Evolutionary conservation across 2,888 invertebrate species (phyloP), one percentile per base, ranked within the genome.

Genomic region (Perizoma flavofasciatum): DNA sequence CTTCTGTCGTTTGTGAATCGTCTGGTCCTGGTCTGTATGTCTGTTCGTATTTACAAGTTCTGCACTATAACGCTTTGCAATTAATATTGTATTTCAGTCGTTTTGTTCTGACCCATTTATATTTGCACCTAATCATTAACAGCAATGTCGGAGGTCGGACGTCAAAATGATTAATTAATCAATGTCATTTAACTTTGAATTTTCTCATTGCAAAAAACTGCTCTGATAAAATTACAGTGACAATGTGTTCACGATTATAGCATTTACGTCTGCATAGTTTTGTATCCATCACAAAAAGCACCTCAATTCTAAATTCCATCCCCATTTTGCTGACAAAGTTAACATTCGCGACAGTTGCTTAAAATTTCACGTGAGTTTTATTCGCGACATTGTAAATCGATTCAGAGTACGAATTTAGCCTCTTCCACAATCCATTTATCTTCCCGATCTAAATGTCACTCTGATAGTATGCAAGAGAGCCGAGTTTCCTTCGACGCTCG

Each of bases 291-390:
- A 10, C n/a, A 11, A 22, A 7, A 35, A 46, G 37, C 45, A 39
- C 39, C 49, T 43, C 49, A 32, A 45, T 40, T 34, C 34, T 57
- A 44, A 60, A 53, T 49, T 52, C 47, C 51, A 48, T 53, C 55
- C 53, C 47, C 48, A 54, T 61, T 54, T 55, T 43, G 55, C 53
- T 44, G 50, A 47, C 8, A 34, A 48, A 55, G 44, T 59, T 40
- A 46, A 52, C 69, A 70, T 68, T 62, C 48, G 35, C 69, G 71
- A 72, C 73, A 71, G 68, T 69, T 74, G 71, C 72, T 77, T 75
- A 74, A 74, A 73, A 73, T 74, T 73, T 69, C 72, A 70, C 72
- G 65, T 74, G 63, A 67, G 71, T 75, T 77, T 77, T 74, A 75
- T 77, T 74, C 69, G 73, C 71, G 73, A 69, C 70, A 61, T 61